A percentile compares a stretch with the other conserved stretches of the same genome.
Conservation (phyloP, 1,140 invertebrate species). For the Holcopasites calliopsidis region DNA sequence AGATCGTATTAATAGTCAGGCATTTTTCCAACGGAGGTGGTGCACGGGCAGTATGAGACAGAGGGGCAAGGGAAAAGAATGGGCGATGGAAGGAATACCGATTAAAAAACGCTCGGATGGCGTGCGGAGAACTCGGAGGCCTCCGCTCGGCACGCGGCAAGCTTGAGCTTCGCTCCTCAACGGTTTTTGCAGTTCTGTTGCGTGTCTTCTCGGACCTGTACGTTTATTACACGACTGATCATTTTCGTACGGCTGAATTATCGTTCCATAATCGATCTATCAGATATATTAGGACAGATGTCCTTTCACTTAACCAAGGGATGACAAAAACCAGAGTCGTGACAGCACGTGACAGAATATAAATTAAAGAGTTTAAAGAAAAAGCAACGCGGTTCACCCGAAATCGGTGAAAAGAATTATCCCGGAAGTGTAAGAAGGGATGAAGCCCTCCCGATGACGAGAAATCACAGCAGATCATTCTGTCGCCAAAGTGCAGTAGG, state of each 20-base stretch:
- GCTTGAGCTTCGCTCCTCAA: constrained; percentile 63
- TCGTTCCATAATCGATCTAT: constrained; percentile 66
- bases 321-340: too few species aligned
- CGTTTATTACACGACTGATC: constrained; percentile 69
- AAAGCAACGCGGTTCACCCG: not conserved
- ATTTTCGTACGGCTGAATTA: constrained; percentile 68
- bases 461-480: not conserved
- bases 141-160: constrained; percentile 56
- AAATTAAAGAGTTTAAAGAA: not conserved
- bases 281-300: too few species aligned
- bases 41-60: not conserved
- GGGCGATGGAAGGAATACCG: constrained; percentile 52
- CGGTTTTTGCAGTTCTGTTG: constrained; percentile 70
- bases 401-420: not conserved
- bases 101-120: constrained; percentile 74
- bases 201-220: constrained; percentile 69
- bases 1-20: constrained; percentile 72
- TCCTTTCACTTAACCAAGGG: too few species aligned
- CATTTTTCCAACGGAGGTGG: constrained; percentile 64
- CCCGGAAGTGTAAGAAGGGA: not conserved
- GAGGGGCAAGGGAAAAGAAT: constrained; percentile 11
- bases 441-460: not conserved
- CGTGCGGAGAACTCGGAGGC: constrained; percentile 70
- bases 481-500: not conserved
- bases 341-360: too few species aligned